Base-by-base conservation (phyloP, 2,797 vertebrate genomes). In the Hydrophis major region DNA sequence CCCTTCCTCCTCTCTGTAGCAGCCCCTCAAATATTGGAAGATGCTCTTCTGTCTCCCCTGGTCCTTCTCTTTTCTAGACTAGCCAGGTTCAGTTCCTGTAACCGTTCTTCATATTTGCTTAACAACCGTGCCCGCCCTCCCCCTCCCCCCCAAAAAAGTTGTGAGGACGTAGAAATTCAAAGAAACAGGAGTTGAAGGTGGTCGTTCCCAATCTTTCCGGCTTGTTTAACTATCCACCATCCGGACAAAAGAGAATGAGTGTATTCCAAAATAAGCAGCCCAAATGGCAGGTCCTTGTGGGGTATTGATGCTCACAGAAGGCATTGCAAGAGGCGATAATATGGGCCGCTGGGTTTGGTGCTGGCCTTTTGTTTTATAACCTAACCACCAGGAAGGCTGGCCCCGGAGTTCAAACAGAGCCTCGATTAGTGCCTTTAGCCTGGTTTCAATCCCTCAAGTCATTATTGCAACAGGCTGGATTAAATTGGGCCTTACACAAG, bases 191-290 rank as follows among this genome's bases (percentile, higher is more conserved):
- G 3, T 3, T 6, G 4, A 22, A 42, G 4, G 6, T 8, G 18
- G 0, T 18, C 4, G 2, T 16, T 53, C 11, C 2, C 1, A 32
- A 12, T n/a, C 6, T n/a, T 28, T 57, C 1, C 14, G 20, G 2
- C 53, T 87, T 27, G 37, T 86, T 87, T 32, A 27, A 69, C 57
- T 32, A 27, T 4, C 37, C 6, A 12, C 4, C 10, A 3, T 63
- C 16, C 6, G 13, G 28, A n/a, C 60, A 14, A 4, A 20, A 5
- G 16, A 5, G 16, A 16, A 20, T 10, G 13, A n/a, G 25, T 0
- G 27, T 37, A 2, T 66, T 66, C 28, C 14, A 60, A 66, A 66
- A 66, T 14, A 14, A 14, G 63, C 63, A 14, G 0, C 28, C 63
- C 14, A n/a, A 66, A n/a, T 12, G 2, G 13, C 14, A 28, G 28